These are phyloP conservation scores for Meloidogyne exigua DNA, from an alignment of 1,140 invertebrate genomes.

Conservation along the genomic window DNA sequence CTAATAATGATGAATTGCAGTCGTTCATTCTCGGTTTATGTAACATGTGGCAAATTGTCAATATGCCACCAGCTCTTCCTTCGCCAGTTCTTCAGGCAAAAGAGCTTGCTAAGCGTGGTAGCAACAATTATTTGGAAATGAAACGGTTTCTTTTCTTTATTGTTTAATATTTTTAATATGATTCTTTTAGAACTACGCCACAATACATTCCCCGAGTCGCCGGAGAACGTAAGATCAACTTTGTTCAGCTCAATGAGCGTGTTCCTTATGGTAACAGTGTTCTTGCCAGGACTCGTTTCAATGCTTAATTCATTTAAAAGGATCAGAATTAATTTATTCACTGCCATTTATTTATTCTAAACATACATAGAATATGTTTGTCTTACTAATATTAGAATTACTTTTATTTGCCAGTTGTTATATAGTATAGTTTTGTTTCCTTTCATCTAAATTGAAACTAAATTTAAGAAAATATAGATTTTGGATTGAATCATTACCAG, in stretches of 20 bases:
- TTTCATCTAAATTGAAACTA: no score
- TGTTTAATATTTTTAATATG: not conserved
- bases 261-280: conserved; percentile 6
- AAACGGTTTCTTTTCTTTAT: conserved; percentile 1
- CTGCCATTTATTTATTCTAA: not conserved
- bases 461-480: no score
- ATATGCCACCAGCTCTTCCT: conserved; percentile 11
- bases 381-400: no score
- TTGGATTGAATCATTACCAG: no score
- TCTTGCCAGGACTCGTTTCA: conserved; percentile 21
- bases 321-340: not conserved
- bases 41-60: conserved; percentile 27
- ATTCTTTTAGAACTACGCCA: conserved; percentile 4
- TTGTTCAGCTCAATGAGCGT: not conserved
- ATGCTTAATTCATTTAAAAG: conserved; percentile 13
- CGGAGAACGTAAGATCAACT: conserved; percentile 5
- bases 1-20: conserved; percentile 17
- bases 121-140: conserved; percentile 24
- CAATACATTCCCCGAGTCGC: conserved; percentile 11
- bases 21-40: conserved; percentile 19
- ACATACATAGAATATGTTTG: no score
- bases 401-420: no score
- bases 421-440: no score
- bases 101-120: conserved; percentile 28
- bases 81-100: conserved; percentile 19